Evolutionary conservation across 1,140 invertebrate genomes (phyloP).

Genomic region (Macrostomum lignano): DNA sequence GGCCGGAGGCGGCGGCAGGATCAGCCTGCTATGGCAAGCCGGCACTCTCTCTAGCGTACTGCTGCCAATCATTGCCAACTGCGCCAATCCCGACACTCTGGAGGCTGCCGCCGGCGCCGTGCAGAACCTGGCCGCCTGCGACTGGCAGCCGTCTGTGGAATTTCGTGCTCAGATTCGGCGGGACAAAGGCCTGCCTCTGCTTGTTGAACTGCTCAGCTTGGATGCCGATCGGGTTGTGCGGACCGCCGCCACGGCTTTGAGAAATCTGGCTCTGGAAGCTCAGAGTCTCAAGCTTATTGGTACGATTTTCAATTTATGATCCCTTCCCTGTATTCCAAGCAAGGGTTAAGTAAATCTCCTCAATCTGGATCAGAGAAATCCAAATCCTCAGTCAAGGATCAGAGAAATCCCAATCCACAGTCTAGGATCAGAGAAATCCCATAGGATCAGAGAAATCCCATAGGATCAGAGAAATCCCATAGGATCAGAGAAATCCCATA

Average conservation of each 20-base stretch:
- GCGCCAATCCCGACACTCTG: slow-evolving; percentile 80
- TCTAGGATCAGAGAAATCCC: too few species aligned
- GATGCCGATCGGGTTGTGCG: slow-evolving; percentile 87
- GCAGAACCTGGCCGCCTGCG: slow-evolving; percentile 86
- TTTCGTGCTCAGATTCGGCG: slow-evolving; percentile 64
- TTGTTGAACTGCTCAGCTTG: slow-evolving; percentile 76
- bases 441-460: too few species aligned
- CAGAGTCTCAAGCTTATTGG: too few species aligned
- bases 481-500: too few species aligned
- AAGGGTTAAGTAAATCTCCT: too few species aligned
- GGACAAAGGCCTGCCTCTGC: slow-evolving; percentile 74
- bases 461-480: too few species aligned
- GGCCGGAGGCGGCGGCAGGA: too few species aligned
- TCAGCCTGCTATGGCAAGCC: slow-evolving; percentile 76
- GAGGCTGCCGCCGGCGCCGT: slow-evolving; percentile 85
- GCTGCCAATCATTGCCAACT: slow-evolving; percentile 60
- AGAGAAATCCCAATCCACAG: too few species aligned
- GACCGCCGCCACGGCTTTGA: slow-evolving; percentile 71
- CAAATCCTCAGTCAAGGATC: too few species aligned
- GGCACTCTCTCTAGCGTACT: slow-evolving; percentile 71
- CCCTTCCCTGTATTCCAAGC: too few species aligned
- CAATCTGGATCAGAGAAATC: too few species aligned
- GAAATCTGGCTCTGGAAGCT: slow-evolving; percentile 85
- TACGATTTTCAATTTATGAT: too few species aligned
- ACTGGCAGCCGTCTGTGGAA: slow-evolving; percentile 43